phyloP scores from a whole-genome alignment of 2,113 vertebrate genomes.

The Sceloporus undulatus region DNA sequence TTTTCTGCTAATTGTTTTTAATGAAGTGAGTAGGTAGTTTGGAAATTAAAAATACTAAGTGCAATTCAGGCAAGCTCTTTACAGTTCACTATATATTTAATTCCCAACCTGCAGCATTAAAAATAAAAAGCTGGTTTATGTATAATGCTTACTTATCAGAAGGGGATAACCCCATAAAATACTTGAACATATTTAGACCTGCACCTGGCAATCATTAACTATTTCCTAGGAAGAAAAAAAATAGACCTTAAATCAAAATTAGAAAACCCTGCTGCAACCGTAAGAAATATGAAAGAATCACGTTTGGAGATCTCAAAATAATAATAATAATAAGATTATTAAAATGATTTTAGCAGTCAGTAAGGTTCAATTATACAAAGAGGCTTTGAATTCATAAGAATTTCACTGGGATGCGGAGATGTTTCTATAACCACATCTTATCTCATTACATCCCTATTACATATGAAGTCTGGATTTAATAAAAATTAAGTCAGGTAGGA shows the following conservation, averaged over 20 bases:
- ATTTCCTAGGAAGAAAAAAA: conserved; percentile 46
- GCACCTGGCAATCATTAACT: conserved; percentile 57
- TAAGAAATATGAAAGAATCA: conserved; percentile 30
- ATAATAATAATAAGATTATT: too few relatives aligned
- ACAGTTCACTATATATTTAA: neutral
- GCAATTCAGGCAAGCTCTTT: neutral
- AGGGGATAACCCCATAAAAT: conserved; percentile 57
- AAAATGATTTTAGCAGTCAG: conserved; percentile 39
- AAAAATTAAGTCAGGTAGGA: neutral
- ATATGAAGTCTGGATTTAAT: neutral
- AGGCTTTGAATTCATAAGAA: neutral
- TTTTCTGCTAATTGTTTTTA: conserved; percentile 72
- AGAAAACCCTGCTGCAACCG: conserved; percentile 15
- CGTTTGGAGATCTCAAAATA: neutral
- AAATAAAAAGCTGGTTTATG: neutral
- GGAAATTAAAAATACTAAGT: neutral
- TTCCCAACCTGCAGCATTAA: neutral
- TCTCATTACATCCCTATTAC: neutral
- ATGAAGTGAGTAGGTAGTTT: conserved; percentile 68
- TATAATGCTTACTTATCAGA: neutral
- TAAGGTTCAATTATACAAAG: neutral
- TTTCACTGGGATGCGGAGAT: neutral
- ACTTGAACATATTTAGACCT: conserved; percentile 47
- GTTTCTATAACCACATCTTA: too few relatives aligned
- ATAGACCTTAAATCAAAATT: conserved; percentile 49